phyloP scores from a whole-genome alignment of 2,797 vertebrate genomes.

The Pitangus sulphuratus region DNA sequence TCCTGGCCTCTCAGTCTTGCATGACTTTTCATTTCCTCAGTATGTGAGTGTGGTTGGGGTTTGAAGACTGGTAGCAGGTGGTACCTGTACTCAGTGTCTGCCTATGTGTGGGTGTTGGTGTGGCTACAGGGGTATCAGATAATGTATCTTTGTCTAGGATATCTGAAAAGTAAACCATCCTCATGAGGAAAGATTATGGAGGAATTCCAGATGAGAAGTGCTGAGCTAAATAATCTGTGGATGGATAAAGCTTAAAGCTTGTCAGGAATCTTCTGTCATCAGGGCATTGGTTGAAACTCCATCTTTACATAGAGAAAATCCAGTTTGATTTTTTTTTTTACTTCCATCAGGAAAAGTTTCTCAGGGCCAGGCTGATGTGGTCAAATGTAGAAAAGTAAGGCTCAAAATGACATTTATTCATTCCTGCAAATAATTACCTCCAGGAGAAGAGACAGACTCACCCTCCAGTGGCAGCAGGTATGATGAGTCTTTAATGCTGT shows the following conservation, averaged over 20 bases:
- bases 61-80: not conserved
- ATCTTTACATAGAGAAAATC: not conserved
- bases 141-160: not conserved
- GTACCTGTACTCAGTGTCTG: not conserved
- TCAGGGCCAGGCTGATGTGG: not conserved
- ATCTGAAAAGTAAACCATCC: not conserved
- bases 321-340: not conserved
- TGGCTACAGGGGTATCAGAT: not conserved
- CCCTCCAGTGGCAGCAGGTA: not conserved
- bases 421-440: not conserved
- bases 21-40: not conserved
- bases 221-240: not conserved
- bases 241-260: not conserved
- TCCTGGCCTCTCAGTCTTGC: not conserved
- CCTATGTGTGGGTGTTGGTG: not conserved
- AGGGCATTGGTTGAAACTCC: not conserved
- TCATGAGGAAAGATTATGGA: not conserved
- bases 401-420: not conserved
- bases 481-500: accelerated
- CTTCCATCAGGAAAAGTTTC: not conserved
- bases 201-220: not conserved
- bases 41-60: not conserved
- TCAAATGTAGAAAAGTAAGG: not conserved
- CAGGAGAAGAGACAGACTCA: not conserved
- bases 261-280: not conserved